Evolutionary conservation across 1,140 invertebrate species (phyloP).

Genomic region (Rhopalosiphum maidis): DNA sequence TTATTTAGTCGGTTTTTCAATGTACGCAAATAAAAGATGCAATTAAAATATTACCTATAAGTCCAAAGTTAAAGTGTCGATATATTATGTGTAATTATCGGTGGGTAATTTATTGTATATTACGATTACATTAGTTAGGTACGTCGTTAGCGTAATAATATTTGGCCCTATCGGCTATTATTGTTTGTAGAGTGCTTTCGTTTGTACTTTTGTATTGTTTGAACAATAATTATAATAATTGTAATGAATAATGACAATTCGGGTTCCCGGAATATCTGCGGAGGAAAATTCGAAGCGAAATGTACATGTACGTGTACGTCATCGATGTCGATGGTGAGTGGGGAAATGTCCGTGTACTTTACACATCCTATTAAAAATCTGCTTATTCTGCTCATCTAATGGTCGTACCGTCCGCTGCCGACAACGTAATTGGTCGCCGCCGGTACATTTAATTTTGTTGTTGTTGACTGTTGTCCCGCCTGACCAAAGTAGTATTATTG

Average conservation of each 20-base stretch:
- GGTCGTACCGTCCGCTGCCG: no score
- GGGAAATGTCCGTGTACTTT: neutral
- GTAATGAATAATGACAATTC: neutral
- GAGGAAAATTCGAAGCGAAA: neutral
- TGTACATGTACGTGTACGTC: neutral
- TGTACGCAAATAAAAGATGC: no score
- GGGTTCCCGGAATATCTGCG: neutral
- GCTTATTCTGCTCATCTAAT: neutral
- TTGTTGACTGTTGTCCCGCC: neutral
- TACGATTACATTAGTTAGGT: neutral
- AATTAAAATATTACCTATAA: no score
- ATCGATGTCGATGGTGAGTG: neutral
- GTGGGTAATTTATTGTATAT: no score
- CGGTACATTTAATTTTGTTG: neutral
- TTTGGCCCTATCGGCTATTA: neutral
- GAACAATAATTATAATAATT: neutral
- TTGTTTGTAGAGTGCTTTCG: neutral
- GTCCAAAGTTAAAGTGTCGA: neutral
- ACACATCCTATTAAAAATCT: neutral
- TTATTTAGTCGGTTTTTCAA: neutral
- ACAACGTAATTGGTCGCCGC: neutral
- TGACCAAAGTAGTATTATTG: neutral
- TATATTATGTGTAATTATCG: neutral
- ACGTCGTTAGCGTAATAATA: neutral
- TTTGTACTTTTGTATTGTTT: neutral